phyloP scores from a whole-genome alignment of 92 coral and sea anemone genomes.

The Zoanthus solanderi region DNA sequence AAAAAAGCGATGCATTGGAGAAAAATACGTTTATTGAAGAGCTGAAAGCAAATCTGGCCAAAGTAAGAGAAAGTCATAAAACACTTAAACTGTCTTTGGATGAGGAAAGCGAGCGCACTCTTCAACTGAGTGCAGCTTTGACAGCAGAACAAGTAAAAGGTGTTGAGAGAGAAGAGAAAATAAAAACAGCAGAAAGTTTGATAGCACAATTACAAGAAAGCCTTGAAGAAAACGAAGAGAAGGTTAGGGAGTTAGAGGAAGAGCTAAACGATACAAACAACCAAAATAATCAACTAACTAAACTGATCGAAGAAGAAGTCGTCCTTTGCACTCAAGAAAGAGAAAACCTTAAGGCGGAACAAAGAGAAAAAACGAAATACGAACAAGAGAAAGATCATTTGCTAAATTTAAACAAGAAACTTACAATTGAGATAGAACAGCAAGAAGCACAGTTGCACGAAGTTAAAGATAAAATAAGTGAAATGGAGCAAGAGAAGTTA shows the following conservation, averaged over 20 bases:
- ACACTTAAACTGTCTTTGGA: constrained; percentile 53
- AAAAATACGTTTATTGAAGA: constrained; percentile 58
- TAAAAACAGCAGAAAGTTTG: constrained; percentile 23
- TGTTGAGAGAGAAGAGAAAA: constrained; percentile 58
- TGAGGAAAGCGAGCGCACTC: constrained; percentile 76
- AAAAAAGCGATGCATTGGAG: constrained; percentile 45
- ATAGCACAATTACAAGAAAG: constrained; percentile 54
- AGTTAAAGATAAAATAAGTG: constrained; percentile 66
- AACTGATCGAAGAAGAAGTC: constrained; percentile 54
- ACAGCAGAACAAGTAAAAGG: constrained; percentile 74
- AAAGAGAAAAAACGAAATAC: constrained; percentile 68
- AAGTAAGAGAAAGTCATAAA: constrained; percentile 41
- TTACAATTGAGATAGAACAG: constrained; percentile 59
- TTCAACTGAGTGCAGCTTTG: constrained; percentile 65
- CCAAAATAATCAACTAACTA: constrained; percentile 24
- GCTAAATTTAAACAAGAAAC: constrained; percentile 53
- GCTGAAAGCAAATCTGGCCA: constrained; percentile 46
- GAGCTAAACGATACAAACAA: constrained; percentile 53
- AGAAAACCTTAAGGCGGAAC: constrained; percentile 75
- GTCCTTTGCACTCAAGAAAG: constrained; percentile 62
- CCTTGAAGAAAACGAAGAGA: constrained; percentile 64
- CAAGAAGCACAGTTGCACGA: constrained; percentile 65
- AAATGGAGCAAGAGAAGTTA: constrained; percentile 64
- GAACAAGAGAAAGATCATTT: constrained; percentile 74
- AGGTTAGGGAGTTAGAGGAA: constrained; percentile 52